A percentile compares a stretch with the other conserved stretches of the same genome.
Conservation (phyloP, 2,797 vertebrate species). For the Mycteria americana region DNA sequence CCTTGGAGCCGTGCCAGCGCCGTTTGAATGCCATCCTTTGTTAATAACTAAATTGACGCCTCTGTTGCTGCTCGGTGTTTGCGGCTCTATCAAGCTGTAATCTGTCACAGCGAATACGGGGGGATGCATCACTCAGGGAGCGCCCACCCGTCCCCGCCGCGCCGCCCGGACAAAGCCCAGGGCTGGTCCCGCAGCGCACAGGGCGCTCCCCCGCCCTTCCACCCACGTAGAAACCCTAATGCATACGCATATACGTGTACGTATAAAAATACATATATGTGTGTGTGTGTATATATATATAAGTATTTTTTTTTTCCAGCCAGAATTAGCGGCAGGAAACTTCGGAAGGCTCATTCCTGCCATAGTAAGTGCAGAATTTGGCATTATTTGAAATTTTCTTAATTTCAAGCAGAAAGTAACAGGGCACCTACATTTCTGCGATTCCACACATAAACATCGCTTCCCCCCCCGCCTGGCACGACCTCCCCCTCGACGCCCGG, state of each 20-base stretch:
- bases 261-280: fast-evolving
- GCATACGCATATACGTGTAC: fast-evolving
- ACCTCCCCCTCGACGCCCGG: fast-evolving
- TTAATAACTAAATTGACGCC: constrained; percentile 64
- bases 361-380: neutral
- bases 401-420: neutral
- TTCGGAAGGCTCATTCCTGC: neutral
- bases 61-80: neutral
- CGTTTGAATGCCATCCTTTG: constrained; percentile 70
- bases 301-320: neutral
- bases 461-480: fast-evolving
- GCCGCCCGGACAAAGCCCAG: neutral
- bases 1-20: constrained; percentile 72
- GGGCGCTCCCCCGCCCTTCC: neutral
- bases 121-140: neutral
- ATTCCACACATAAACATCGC: neutral
- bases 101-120: neutral
- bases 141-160: fast-evolving
- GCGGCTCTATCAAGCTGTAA: neutral
- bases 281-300: too few relatives aligned
- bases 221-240: fast-evolving
- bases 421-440: fast-evolving
- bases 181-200: neutral
- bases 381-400: neutral
- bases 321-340: neutral